Evolutionary conservation across 2,888 invertebrate genomes (phyloP), one percentile per base, ranked within the genome.

Genomic region (Coecobrya sp.): DNA sequence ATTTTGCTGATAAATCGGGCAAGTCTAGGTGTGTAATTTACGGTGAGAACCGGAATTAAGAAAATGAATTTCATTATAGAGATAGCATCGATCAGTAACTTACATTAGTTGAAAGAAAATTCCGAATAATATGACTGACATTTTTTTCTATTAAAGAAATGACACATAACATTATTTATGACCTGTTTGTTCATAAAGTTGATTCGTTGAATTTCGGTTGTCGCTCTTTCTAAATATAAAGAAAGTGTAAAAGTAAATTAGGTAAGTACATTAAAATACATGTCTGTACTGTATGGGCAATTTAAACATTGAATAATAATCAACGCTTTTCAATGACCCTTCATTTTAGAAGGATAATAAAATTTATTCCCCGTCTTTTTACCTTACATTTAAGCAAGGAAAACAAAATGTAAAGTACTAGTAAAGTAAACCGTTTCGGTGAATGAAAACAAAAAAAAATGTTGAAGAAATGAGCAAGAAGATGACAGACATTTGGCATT

Each of bases 401-500:
- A 79, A n/a, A 5, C 22, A 22, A 65, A 19, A 36, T 10, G 16
- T n/a, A 70, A 70, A 52, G 13, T 52, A 62, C 22, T 11, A n/a
- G n/a, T 73, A 16, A 36, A 70, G 70, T 36, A 36, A 36, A 36
- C 36, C 36, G 36, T n/a, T 16, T 55, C 11, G 42, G 22, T 73
- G 73, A 86, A 86, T 86, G 52, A 86, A 73, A 73, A 25, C 25
- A 68, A 85, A 10, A 45, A 79, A 79, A 49, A 16, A 68, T 42
- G 42, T 82, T 59, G n/a, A 52, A 59, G 65, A 88, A 76, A 49
- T 22, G 68, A 68, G 70, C 36, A 73, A 42, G 22, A 81, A 30
- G 45, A 82, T 88, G 87, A 84, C 92, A 92, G 84, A 82, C 59
- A 81, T 87, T 90, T 93, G 87, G 93, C 93, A 90, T 25, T 76